phyloP scores from a whole-genome alignment of 1,140 invertebrate species.

The Laupala kohalensis region DNA sequence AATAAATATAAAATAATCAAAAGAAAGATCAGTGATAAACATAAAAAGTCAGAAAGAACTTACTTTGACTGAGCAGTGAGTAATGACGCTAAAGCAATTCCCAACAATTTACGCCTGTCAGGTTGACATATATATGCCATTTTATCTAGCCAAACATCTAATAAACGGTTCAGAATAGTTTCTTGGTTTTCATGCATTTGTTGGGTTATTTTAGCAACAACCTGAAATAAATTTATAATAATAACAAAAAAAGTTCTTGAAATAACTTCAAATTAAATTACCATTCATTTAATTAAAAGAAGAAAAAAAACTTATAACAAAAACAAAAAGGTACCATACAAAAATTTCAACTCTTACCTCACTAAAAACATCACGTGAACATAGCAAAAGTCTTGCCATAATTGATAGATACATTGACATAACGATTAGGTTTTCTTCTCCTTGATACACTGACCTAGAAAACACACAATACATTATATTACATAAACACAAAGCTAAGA shows the following conservation, averaged over 20 bases:
- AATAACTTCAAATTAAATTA: no score
- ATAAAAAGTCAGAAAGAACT: no score
- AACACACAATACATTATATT: no score
- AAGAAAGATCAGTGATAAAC: no score
- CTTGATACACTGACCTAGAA: conserved; percentile 44
- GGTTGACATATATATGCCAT: conserved; percentile 62
- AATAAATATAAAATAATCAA: no score
- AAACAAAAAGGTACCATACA: neutral
- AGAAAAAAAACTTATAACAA: no score
- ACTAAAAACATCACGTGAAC: conserved; percentile 56
- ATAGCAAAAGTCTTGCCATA: conserved; percentile 59
- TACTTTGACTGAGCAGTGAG: conserved; percentile 45
- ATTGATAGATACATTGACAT: conserved; percentile 65
- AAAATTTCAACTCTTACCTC: conserved; percentile 31
- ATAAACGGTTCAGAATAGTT: conserved; percentile 47
- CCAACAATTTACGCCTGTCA: conserved; percentile 68
- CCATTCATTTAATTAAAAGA: no score
- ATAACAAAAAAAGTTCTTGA: no score
- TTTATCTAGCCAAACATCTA: conserved; percentile 66
- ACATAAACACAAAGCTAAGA: no score
- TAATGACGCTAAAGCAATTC: conserved; percentile 68
- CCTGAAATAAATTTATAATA: conserved; percentile 35
- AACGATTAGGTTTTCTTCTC: conserved; percentile 54
- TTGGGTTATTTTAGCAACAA: conserved; percentile 29
- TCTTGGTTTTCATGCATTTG: conserved; percentile 28